Percentiles rank a stretch among this genome's conserved stretches.
These are phyloP conservation scores for Mesembrinibis cayennensis DNA, from an alignment of 2,113 vertebrate species.

Conservation along the genomic window DNA sequence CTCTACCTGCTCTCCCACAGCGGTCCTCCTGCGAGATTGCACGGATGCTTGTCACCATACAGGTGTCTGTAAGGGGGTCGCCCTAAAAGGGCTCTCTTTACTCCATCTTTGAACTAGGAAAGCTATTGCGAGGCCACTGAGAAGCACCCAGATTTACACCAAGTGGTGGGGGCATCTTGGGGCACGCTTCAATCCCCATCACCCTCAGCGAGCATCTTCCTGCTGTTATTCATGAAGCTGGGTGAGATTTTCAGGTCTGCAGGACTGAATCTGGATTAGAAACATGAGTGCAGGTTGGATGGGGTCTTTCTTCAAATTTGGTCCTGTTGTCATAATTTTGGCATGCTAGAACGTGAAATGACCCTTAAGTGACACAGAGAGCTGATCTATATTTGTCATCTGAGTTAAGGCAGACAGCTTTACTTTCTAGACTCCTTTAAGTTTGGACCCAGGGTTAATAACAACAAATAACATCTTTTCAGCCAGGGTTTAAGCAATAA, in stretches of 20 bases:
- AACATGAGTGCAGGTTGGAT: not conserved
- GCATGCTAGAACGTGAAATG: not conserved
- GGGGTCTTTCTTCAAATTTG: not conserved
- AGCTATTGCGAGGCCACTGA: not conserved
- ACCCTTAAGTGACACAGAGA: not conserved
- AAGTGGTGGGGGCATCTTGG: not conserved
- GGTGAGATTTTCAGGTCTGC: not conserved
- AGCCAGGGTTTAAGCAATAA: not conserved
- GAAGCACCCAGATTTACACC: not conserved
- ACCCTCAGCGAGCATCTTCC: not conserved
- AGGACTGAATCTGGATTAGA: not conserved
- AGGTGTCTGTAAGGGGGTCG: not conserved
- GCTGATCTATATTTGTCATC: not conserved
- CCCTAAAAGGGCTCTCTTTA: not conserved
- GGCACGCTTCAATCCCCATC: accelerated
- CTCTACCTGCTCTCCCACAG: not conserved
- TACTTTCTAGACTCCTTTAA: not conserved
- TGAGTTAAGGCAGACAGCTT: not conserved
- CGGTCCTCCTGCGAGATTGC: not conserved
- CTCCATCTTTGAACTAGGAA: not conserved
- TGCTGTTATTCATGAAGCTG: not conserved
- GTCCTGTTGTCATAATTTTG: not conserved
- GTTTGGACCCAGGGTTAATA: not conserved
- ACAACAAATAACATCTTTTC: not conserved
- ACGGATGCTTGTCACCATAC: accelerated